A percentile compares a stretch with the other conserved stretches of the same genome.
Conservation (phyloP, 2,113 vertebrate genomes). For the Actenoides hombroni region DNA sequence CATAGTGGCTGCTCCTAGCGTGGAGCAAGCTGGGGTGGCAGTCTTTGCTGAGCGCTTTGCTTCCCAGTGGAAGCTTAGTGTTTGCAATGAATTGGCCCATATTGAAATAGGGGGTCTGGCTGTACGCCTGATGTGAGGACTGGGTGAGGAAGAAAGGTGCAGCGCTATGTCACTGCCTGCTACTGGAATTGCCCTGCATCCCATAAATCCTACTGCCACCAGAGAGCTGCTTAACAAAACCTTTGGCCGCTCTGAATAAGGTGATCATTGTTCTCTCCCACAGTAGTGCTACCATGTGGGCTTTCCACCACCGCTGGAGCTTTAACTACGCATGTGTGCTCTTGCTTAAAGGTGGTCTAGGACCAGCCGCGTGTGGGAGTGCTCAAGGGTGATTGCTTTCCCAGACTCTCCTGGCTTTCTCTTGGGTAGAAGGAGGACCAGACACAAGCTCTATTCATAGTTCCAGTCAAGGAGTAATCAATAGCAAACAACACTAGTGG, state of each 20-base stretch:
- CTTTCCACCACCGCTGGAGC: background rate
- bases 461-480: background rate
- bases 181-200: background rate
- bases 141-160: background rate
- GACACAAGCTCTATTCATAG: slow-evolving; percentile 4
- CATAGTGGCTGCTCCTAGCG: background rate
- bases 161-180: background rate
- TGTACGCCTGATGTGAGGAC: background rate
- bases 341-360: background rate
- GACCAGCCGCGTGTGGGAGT: background rate
- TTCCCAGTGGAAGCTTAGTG: background rate
- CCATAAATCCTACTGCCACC: background rate
- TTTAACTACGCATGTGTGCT: background rate
- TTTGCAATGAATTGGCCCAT: background rate
- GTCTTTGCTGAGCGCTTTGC: rapidly evolving
- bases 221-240: background rate
- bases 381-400: slow-evolving; percentile 25
- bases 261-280: background rate
- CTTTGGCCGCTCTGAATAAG: background rate
- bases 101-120: background rate
- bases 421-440: background rate
- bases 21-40: background rate
- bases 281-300: background rate
- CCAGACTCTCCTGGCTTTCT: background rate
- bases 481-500: background rate